These are phyloP conservation scores for Phalacrocorax brasilianus DNA, from an alignment of 2,113 vertebrate species.

Conservation along the genomic window DNA sequence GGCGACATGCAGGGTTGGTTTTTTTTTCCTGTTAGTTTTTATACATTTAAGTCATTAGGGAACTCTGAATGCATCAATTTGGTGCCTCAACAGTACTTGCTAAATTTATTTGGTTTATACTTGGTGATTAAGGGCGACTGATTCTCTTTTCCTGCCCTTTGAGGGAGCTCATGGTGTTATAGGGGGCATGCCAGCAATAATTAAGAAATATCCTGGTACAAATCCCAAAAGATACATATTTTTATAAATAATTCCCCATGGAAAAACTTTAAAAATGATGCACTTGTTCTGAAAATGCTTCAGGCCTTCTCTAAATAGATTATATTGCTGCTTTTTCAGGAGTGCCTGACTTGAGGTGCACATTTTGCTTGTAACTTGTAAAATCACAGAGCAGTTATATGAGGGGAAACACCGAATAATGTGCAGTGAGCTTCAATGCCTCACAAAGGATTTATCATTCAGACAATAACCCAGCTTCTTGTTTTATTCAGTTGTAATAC, in stretches of 20 bases:
- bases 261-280: constrained; percentile 51
- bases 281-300: constrained; percentile 58
- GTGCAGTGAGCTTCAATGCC: not conserved
- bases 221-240: constrained; percentile 54
- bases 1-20: not conserved
- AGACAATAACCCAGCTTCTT: not conserved
- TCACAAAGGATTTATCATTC: not conserved
- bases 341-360: constrained; percentile 54
- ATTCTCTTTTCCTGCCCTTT: constrained; percentile 62
- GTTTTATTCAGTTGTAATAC: not conserved
- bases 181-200: constrained; percentile 66
- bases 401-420: not conserved
- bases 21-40: not conserved
- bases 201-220: constrained; percentile 65
- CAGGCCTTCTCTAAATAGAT: constrained; percentile 62
- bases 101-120: constrained; percentile 61
- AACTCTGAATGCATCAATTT: constrained; percentile 39
- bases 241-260: constrained; percentile 59
- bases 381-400: not conserved
- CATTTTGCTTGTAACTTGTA: constrained; percentile 40
- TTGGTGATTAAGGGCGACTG: constrained; percentile 57
- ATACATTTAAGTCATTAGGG: constrained; percentile 26
- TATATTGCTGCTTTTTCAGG: constrained; percentile 34
- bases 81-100: constrained; percentile 40
- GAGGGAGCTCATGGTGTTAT: constrained; percentile 53